These are phyloP conservation scores for Ibidorhyncha struthersii DNA, from an alignment of 2,113 vertebrate genomes.

Conservation along the genomic window DNA sequence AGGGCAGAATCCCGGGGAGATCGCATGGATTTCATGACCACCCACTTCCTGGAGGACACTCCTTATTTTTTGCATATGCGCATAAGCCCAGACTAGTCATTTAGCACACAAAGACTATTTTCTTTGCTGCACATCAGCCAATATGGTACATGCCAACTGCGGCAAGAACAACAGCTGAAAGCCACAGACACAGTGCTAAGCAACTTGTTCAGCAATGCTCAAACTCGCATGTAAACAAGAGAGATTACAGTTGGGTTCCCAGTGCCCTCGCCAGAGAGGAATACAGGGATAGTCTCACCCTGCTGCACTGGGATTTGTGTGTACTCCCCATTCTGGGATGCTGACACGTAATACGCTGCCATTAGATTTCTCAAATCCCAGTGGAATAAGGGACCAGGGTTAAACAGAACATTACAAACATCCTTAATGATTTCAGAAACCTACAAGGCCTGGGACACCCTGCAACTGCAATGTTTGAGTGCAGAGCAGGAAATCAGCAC, in stretches of 20 bases:
- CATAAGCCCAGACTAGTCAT: neutral
- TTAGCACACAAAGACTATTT: neutral
- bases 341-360: neutral
- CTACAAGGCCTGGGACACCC: neutral
- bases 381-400: neutral
- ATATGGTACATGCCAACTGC: neutral
- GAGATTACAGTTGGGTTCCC: neutral
- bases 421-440: neutral
- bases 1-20: neutral
- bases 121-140: constrained; percentile 29
- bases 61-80: neutral
- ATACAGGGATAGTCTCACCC: neutral
- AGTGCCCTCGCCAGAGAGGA: neutral
- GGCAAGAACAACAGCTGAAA: constrained; percentile 40
- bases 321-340: neutral
- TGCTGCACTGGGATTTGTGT: neutral
- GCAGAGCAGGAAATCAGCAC: neutral
- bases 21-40: neutral
- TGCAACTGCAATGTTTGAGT: neutral
- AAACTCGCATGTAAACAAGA: constrained; percentile 5
- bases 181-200: constrained; percentile 51
- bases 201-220: constrained; percentile 6
- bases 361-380: neutral
- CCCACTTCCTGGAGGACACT: neutral
- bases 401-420: neutral